These are phyloP conservation scores for Hydractinia echinata DNA, from an alignment of 30 jellyfish, hydroid and myxozoan genomes.

Conservation along the genomic window DNA sequence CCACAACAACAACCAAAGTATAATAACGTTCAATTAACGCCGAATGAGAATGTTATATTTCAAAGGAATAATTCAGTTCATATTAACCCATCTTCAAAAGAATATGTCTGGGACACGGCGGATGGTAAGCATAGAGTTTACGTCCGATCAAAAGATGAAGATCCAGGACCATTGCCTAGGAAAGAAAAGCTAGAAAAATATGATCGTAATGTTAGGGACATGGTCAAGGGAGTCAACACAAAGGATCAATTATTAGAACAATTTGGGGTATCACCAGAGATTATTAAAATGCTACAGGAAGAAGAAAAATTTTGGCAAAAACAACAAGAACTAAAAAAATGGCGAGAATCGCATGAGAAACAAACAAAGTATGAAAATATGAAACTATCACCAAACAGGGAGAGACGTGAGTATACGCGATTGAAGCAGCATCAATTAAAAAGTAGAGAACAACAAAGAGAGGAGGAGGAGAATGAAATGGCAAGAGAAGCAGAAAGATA, in stretches of 20 bases:
- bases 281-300: slow-evolving; percentile 15
- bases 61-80: slow-evolving; percentile 33
- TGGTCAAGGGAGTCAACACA: not conserved
- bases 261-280: slow-evolving; percentile 41
- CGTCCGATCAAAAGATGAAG: slow-evolving; percentile 28
- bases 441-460: slow-evolving; percentile 17
- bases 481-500: slow-evolving; percentile 31
- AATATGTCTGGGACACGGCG: slow-evolving; percentile 38
- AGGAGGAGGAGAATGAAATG: slow-evolving; percentile 20
- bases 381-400: not conserved
- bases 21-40: not conserved
- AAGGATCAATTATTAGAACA: not conserved
- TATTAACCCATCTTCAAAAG: slow-evolving; percentile 25
- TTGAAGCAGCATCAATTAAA: not conserved
- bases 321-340: slow-evolving; percentile 36
- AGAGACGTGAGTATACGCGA: not conserved
- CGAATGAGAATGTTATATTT: not conserved
- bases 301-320: slow-evolving; percentile 41
- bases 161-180: slow-evolving; percentile 34
- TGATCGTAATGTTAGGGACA: slow-evolving; percentile 12
- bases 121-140: slow-evolving; percentile 43
- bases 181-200: not conserved
- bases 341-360: slow-evolving; percentile 43
- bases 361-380: not conserved
- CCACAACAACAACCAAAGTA: slow-evolving; percentile 9